Conservation (phyloP, 2,888 invertebrate species). For the Maniola hyperantus region DNA sequence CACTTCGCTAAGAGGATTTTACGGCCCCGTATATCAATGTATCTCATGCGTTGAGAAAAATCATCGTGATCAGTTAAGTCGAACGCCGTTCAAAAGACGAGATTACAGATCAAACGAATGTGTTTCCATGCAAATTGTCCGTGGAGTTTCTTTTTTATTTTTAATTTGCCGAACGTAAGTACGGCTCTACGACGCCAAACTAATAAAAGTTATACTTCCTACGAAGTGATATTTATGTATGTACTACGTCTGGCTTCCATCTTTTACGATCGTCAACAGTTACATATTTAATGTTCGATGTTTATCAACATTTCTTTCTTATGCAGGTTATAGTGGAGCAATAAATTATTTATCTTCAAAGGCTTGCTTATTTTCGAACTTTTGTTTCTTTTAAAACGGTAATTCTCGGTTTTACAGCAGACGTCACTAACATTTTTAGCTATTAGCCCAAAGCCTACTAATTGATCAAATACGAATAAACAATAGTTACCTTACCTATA, state of each 20-base stretch:
- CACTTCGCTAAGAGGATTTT: slow-evolving; percentile 33
- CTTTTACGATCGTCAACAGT: slow-evolving; percentile 80
- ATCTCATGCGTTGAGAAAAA: slow-evolving; percentile 72
- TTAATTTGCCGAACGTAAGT: slow-evolving; percentile 65
- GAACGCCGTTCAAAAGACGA: slow-evolving; percentile 50
- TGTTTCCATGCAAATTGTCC: slow-evolving; percentile 66
- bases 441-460: slow-evolving; percentile 47
- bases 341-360: slow-evolving; percentile 82
- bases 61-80: slow-evolving; percentile 60
- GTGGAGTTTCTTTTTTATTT: slow-evolving; percentile 71
- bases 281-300: slow-evolving; percentile 82
- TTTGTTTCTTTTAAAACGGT: slow-evolving; percentile 67
- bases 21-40: slow-evolving; percentile 67
- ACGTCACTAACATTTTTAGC: slow-evolving; percentile 67
- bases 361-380: slow-evolving; percentile 77
- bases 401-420: slow-evolving; percentile 57
- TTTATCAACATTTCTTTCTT: slow-evolving; percentile 83
- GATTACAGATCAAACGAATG: slow-evolving; percentile 66
- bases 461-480: not conserved
- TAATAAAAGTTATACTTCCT: slow-evolving; percentile 72
- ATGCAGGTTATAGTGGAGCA: slow-evolving; percentile 78
- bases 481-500: too few species aligned
- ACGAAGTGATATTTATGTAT: slow-evolving; percentile 75
- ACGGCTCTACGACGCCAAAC: slow-evolving; percentile 60
- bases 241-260: slow-evolving; percentile 74